A percentile compares a stretch with the other conserved stretches of the same genome.
Evolutionary conservation across 2,113 vertebrate species (phyloP).

Genomic region (Ammodytes marinus): DNA sequence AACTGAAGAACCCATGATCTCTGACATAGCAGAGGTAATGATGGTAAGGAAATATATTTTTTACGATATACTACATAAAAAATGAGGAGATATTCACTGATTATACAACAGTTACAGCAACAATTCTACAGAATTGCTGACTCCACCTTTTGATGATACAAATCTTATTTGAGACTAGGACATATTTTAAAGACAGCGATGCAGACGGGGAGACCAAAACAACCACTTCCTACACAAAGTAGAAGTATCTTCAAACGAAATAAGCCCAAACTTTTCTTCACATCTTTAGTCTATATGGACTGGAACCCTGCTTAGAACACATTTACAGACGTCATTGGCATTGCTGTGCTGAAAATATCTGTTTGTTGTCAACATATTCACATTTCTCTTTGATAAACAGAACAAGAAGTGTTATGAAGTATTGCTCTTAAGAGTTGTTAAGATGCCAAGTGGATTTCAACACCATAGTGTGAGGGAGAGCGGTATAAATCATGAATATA

Average conservation of each 20-base stretch:
- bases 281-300: background rate
- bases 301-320: background rate
- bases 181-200: background rate
- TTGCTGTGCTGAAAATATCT: background rate
- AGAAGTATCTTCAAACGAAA: background rate
- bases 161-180: background rate
- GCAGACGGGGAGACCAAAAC: background rate
- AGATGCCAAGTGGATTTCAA: constrained; percentile 16
- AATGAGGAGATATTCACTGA: too few species aligned
- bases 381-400: too few species aligned
- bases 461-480: constrained; percentile 9
- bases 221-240: background rate
- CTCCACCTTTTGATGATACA: too few species aligned
- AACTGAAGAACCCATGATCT: background rate
- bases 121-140: too few species aligned
- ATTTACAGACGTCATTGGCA: background rate
- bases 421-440: constrained; percentile 1
- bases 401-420: background rate
- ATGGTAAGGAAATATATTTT: background rate
- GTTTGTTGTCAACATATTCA: too few species aligned
- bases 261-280: too few species aligned
- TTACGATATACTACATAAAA: too few species aligned
- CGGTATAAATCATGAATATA: constrained; percentile 53
- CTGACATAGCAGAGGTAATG: background rate
- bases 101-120: too few species aligned